Conservation (phyloP, 2,888 invertebrate genomes). For the Ganaspis brasiliensis region DNA sequence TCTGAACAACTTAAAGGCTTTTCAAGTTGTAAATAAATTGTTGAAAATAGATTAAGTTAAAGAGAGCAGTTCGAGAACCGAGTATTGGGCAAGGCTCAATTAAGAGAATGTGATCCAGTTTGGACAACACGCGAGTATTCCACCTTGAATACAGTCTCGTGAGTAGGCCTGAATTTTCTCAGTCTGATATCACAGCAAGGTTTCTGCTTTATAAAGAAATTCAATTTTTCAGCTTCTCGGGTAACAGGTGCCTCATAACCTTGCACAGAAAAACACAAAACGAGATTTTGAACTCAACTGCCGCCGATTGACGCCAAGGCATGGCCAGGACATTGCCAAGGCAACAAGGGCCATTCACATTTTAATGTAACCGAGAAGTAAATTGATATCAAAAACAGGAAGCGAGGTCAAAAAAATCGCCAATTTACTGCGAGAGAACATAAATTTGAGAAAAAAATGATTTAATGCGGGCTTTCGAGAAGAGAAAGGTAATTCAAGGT, state of each 20-base stretch:
- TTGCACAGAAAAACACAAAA: background rate
- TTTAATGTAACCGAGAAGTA: background rate
- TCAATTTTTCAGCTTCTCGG: background rate
- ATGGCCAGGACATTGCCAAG: constrained; percentile 10
- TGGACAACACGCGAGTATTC: constrained; percentile 51
- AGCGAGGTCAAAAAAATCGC: background rate
- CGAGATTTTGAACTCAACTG: background rate
- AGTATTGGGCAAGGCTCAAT: constrained; percentile 9
- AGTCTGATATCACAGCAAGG: constrained; percentile 16
- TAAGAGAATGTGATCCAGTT: constrained; percentile 16
- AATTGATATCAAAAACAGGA: background rate
- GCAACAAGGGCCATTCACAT: background rate
- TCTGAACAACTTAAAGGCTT: background rate
- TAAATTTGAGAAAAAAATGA: background rate
- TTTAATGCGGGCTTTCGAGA: constrained; percentile 1
- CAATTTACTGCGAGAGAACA: background rate
- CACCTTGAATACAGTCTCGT: constrained; percentile 62
- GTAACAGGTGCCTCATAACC: constrained; percentile 9
- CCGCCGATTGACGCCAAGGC: background rate
- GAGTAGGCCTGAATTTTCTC: constrained; percentile 43
- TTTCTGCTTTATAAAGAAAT: constrained; percentile 1
- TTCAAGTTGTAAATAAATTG: background rate
- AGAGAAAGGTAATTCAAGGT: constrained; percentile 11
- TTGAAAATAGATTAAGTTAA: constrained; percentile 20
- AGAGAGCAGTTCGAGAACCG: constrained; percentile 9